Conservation (phyloP, 2,113 vertebrate genomes). For the Lamprotornis superbus region DNA sequence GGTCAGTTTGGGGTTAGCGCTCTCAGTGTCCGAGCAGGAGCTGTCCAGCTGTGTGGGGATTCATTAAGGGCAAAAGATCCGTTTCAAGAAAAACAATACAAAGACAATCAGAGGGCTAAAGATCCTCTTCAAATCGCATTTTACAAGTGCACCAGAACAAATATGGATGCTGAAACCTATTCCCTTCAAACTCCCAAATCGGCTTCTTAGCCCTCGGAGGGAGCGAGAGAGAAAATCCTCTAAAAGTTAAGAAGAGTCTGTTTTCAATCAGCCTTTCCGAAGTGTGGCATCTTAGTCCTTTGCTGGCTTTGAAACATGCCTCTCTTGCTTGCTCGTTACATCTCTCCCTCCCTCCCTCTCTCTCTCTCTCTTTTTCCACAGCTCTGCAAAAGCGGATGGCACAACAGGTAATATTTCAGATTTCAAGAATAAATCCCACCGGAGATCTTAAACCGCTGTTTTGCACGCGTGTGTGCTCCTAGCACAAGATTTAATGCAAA, state of each 20-base stretch:
- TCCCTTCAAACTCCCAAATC: slow-evolving; percentile 74
- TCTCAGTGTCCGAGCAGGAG: slow-evolving; percentile 95
- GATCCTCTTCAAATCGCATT: slow-evolving; percentile 86
- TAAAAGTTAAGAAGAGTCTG: slow-evolving; percentile 74
- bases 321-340: background rate
- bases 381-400: slow-evolving; percentile 35
- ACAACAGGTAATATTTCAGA: slow-evolving; percentile 71
- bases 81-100: slow-evolving; percentile 96
- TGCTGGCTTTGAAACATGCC: slow-evolving; percentile 40
- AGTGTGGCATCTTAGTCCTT: slow-evolving; percentile 69
- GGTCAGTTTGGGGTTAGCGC: slow-evolving; percentile 99
- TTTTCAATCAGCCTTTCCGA: slow-evolving; percentile 75
- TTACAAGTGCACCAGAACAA: slow-evolving; percentile 84
- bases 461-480: background rate
- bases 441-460: background rate
- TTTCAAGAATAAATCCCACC: slow-evolving; percentile 35
- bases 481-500: background rate
- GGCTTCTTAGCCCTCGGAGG: slow-evolving; percentile 42
- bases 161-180: slow-evolving; percentile 76
- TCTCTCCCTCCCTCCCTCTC: background rate
- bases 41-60: slow-evolving; percentile 97
- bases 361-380: background rate
- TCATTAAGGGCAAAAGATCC: slow-evolving; percentile 92
- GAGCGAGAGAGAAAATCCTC: slow-evolving; percentile 54
- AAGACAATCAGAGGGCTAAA: slow-evolving; percentile 91